A percentile compares a stretch with the other conserved stretches of the same genome.
Conservation (phyloP, 2,888 invertebrate species). For the Amphipoea lucens region DNA sequence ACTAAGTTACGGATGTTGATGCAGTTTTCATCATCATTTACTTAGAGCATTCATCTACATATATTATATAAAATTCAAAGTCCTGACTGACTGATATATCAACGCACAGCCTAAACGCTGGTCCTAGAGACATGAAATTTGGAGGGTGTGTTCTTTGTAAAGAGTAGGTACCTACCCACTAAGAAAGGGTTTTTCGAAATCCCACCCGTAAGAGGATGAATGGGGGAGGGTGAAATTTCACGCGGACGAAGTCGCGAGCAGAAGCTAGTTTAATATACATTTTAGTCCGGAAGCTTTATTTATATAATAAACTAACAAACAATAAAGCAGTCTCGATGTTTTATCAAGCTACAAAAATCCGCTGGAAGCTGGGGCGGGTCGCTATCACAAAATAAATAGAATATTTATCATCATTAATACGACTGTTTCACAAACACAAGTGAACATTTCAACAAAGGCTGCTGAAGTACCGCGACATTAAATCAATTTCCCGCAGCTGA, state of each 20-base stretch:
- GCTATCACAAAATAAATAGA: background rate
- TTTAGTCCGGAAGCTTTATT: no score
- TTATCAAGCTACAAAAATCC: background rate
- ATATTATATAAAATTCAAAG: no score
- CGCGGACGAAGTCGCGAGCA: no score
- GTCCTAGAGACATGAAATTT: no score
- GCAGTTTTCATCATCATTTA: background rate
- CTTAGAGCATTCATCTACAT: background rate
- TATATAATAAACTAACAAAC: background rate
- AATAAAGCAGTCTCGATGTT: background rate
- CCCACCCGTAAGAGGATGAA: no score
- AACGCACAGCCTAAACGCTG: no score
- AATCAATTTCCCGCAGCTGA: conserved; percentile 50
- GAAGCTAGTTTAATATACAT: no score
- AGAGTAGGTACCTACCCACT: no score
- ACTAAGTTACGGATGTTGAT: background rate
- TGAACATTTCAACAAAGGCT: conserved; percentile 32
- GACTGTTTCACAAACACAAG: conserved; percentile 18
- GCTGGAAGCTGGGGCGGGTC: background rate
- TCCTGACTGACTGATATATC: no score
- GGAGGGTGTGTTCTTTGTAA: no score
- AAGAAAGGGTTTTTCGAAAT: no score
- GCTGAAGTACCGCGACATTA: conserved; percentile 27
- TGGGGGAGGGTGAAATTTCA: no score
- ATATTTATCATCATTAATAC: background rate